Evolutionary conservation across 2,888 invertebrate genomes (phyloP), one percentile per base, ranked within the genome.

Genomic region (Lacanobia oleracea): DNA sequence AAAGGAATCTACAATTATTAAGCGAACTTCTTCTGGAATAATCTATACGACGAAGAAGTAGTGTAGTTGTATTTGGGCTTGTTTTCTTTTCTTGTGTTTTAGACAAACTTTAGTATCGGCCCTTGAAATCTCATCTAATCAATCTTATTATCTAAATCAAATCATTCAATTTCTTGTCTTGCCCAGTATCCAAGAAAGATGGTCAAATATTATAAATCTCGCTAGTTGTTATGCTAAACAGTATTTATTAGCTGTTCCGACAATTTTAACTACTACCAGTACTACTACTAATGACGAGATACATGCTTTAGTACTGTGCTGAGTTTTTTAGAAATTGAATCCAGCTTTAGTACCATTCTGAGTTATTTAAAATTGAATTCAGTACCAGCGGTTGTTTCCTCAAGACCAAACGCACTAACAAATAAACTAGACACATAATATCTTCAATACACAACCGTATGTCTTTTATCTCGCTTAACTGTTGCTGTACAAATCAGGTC

Each of bases 401-500:
- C 16, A 56, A 61, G 7, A 21, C 21, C 12, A 73, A 73, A 54
- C 2, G 43, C 23, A 51, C 27, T 43, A 10, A 48, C 51, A 53
- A 62, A 73, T 73, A 77, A 62, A 66, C 53, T 45, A 60, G 27
- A 72, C 12, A 51, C 51, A 59, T 59, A 77, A 67, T 79, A 77
- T 62, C 50, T 72, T 74, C 53, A 59, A 67, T 48, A 62, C 67
- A 56, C 16, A 71, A 23, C 45, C 21, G 54, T 75, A 68, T 79
- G 51, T 67, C 51, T 51, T 66, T 69, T 83, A 83, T 65, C 69
- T 71, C 48, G 50, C 33, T 62, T 67, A 45, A 67, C 27, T 43
- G 37, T 65, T 56, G 37, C 63, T 54, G 50, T 40, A 67, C 71
- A 85, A 83, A 80, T 76, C 68, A 71, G 71, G 75, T 64, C 51